Evolutionary conservation across 2,113 vertebrate species (phyloP).

Genomic region (Strix aluco): DNA sequence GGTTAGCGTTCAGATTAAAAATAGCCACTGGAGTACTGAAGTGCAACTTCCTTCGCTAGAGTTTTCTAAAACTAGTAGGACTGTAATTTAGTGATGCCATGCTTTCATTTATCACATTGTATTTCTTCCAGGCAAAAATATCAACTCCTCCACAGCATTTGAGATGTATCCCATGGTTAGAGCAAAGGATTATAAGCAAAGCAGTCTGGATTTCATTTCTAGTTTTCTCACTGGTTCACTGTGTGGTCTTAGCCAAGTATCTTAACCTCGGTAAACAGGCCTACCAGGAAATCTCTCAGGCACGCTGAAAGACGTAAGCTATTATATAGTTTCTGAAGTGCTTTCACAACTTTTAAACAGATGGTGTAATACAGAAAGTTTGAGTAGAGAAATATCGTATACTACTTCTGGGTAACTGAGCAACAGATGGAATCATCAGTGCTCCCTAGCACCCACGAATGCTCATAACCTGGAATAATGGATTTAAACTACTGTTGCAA

Average conservation of each 20-base stretch:
- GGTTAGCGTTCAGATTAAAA: neutral
- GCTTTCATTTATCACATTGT: neutral
- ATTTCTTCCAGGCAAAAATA: neutral
- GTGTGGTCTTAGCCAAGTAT: neutral
- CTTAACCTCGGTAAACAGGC: neutral
- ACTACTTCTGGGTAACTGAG: neutral
- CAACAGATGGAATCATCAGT: neutral
- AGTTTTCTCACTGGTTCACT: neutral
- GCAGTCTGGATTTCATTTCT: neutral
- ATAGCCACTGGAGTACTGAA: neutral
- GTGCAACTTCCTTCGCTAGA: neutral
- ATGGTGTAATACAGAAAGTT: neutral
- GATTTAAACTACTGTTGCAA: neutral
- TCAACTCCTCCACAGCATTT: neutral
- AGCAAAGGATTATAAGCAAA: constrained; percentile 4
- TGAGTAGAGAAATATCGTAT: neutral
- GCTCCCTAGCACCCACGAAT: neutral
- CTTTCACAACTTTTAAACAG: neutral
- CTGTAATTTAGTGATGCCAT: neutral
- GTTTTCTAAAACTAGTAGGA: neutral
- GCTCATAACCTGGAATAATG: neutral
- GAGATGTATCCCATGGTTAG: neutral
- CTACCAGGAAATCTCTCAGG: neutral
- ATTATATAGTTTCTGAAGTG: neutral
- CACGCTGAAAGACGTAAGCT: neutral